Evolutionary conservation across 2,797 vertebrate genomes (phyloP).

Genomic region (Synaphobranchus kaupii): DNA sequence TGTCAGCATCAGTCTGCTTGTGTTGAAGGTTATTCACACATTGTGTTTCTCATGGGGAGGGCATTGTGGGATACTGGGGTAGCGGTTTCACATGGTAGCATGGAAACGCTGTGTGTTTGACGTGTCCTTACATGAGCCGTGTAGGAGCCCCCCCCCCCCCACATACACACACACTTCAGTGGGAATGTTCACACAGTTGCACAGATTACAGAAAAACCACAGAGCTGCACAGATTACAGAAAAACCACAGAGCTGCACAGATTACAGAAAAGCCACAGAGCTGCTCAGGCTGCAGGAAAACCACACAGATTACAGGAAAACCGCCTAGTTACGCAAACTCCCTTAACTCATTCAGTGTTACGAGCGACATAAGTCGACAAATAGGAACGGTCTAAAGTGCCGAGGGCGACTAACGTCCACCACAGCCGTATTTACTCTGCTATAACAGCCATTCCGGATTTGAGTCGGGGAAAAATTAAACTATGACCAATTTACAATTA

Average conservation of each 20-base stretch:
- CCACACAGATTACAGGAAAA: too few species aligned
- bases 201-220: neutral
- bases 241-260: neutral
- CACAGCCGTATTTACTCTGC: too few species aligned
- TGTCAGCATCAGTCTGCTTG: neutral
- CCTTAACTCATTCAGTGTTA: too few species aligned
- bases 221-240: neutral
- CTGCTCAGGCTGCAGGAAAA: neutral
- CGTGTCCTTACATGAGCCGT: neutral
- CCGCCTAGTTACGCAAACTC: too few species aligned
- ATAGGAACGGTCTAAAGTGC: too few species aligned
- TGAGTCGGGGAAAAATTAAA: too few species aligned
- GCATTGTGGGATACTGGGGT: neutral
- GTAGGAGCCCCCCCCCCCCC: neutral
- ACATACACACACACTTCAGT: neutral
- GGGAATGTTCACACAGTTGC: neutral
- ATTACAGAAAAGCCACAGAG: neutral
- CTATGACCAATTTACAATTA: too few species aligned
- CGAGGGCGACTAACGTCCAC: too few species aligned
- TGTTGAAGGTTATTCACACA: neutral
- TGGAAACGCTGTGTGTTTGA: neutral
- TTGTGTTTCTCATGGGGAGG: neutral
- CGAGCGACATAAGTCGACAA: too few species aligned
- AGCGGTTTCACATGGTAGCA: neutral
- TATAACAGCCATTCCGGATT: too few species aligned